Conservation (phyloP, 2,888 invertebrate species). For the Subacronicta megacephala region DNA sequence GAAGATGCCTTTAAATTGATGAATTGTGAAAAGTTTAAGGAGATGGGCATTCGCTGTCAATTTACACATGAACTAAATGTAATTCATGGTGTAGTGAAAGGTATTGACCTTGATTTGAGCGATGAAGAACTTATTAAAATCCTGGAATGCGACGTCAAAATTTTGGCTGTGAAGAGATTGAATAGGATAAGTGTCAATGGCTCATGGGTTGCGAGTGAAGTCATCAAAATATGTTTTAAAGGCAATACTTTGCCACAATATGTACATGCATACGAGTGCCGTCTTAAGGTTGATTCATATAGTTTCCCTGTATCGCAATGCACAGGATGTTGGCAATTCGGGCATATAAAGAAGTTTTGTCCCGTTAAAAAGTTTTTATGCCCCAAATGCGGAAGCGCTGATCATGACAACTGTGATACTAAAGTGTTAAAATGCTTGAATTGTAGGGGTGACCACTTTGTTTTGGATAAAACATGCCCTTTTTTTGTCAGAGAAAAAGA, state of each 20-base stretch:
- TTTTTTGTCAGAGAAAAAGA: conserved; percentile 15
- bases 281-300: conserved; percentile 22
- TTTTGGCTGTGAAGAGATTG: conserved; percentile 26
- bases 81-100: conserved; percentile 37
- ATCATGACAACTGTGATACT: conserved; percentile 6
- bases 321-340: conserved; percentile 26
- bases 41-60: conserved; percentile 25
- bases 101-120: conserved; percentile 31
- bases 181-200: conserved; percentile 18
- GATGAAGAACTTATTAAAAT: conserved; percentile 25
- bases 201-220: conserved; percentile 26
- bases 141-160: conserved; percentile 5
- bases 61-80: conserved; percentile 16
- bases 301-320: conserved; percentile 36
- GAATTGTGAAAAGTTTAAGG: conserved; percentile 28
- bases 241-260: conserved; percentile 15
- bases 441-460: conserved; percentile 8
- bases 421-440: conserved; percentile 4
- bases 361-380: conserved; percentile 17
- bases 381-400: conserved; percentile 15
- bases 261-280: conserved; percentile 20
- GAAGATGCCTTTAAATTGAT: conserved; percentile 31
- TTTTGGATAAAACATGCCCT: conserved; percentile 10
- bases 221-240: conserved; percentile 23
- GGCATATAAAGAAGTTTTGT: conserved; percentile 19